phyloP scores from a whole-genome alignment of 2,888 invertebrate genomes.

The Tenthredo mesomela region DNA sequence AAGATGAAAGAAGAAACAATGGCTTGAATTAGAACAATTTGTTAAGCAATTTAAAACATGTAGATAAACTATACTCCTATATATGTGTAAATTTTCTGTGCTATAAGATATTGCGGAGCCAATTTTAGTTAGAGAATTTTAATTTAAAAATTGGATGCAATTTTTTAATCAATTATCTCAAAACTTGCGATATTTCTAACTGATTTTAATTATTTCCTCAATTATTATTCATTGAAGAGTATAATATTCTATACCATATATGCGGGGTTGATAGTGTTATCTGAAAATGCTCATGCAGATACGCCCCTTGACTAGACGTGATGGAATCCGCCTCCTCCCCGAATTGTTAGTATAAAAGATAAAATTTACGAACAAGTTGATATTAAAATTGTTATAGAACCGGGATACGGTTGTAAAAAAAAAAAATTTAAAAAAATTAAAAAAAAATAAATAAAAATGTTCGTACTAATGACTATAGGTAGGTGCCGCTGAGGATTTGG shows the following conservation, averaged over 20 bases:
- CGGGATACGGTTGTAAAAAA: not conserved
- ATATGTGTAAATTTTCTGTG: not conserved
- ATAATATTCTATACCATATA: not conserved
- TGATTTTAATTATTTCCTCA: not conserved
- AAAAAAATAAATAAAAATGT: too few species aligned
- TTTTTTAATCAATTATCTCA: not conserved
- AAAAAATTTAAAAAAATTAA: too few species aligned
- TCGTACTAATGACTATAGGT: not conserved
- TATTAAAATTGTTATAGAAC: not conserved
- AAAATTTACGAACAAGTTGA: not conserved
- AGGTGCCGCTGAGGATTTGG: not conserved
- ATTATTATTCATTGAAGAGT: not conserved
- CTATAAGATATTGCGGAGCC: not conserved
- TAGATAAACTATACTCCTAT: not conserved
- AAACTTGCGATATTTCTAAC: not conserved
- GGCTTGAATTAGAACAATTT: not conserved
- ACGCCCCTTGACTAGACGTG: not conserved
- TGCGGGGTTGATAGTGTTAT: not conserved
- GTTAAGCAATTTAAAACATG: slow-evolving; percentile 1
- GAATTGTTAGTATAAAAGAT: not conserved
- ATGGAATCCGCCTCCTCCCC: slow-evolving; percentile 28
- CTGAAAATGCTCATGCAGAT: slow-evolving; percentile 8
- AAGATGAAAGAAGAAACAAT: slow-evolving; percentile 7
- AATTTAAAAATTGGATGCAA: not conserved
- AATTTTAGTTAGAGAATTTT: not conserved